Evolutionary conservation across 2,888 invertebrate genomes (phyloP).

Genomic region (Lottia gigantea): DNA sequence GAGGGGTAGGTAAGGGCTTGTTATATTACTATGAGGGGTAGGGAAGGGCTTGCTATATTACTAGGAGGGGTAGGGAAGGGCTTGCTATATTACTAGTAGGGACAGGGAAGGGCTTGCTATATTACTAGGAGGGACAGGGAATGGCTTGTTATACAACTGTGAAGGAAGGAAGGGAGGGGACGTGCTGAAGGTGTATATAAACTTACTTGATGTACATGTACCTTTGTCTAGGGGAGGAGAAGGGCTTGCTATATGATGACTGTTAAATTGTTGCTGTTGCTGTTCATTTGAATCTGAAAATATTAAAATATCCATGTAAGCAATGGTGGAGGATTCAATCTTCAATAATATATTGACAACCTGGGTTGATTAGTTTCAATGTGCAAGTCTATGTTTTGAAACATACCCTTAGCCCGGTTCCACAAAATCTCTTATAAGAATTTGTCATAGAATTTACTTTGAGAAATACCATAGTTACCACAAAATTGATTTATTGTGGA

Average conservation of each 20-base stretch:
- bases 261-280: constrained; percentile 4
- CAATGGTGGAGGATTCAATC: no score
- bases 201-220: constrained; percentile 33
- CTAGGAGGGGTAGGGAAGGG: background rate
- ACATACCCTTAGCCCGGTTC: no score
- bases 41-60: background rate
- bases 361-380: no score
- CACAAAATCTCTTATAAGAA: no score
- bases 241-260: constrained; percentile 43
- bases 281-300: background rate
- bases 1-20: background rate
- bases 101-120: background rate
- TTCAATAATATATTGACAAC: no score
- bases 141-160: background rate
- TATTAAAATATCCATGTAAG: constrained; percentile 10
- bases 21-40: no score
- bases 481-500: no score
- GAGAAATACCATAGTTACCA: no score
- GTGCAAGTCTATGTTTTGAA: no score
- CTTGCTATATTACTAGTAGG: background rate
- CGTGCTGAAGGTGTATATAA: background rate
- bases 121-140: background rate
- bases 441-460: no score
- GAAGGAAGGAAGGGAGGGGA: background rate
- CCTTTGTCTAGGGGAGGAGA: constrained; percentile 51